A percentile compares a stretch with the other conserved stretches of the same genome.
Evolutionary conservation across 2,113 vertebrate genomes (phyloP).

Genomic region (Plecturocebus donacophilus): DNA sequence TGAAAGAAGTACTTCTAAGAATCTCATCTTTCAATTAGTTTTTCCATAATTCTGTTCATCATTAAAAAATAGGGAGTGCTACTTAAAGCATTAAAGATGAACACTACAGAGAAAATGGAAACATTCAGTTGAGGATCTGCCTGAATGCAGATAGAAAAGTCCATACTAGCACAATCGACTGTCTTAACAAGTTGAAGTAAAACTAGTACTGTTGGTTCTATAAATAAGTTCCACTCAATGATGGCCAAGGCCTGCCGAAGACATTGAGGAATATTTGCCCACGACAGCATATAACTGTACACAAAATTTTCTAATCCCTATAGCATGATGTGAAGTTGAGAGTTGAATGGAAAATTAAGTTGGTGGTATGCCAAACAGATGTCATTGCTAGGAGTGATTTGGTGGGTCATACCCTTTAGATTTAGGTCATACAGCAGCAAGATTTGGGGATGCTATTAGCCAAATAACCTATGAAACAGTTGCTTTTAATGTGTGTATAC

Average conservation of each 20-base stretch:
- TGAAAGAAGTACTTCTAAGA: conserved; percentile 49
- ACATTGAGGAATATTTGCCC: not conserved
- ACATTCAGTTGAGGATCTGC: not conserved
- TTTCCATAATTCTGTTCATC: not conserved
- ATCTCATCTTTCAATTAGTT: not conserved
- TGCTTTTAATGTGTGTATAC: conserved; percentile 15
- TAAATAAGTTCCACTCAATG: conserved; percentile 5
- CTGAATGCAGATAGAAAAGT: conserved; percentile 37
- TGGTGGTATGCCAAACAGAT: not conserved
- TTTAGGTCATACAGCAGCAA: not conserved
- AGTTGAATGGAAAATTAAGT: not conserved
- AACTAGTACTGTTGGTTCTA: conserved; percentile 4
- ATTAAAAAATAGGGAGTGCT: conserved; percentile 18
- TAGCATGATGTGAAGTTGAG: not conserved
- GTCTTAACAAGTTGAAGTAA: conserved; percentile 24
- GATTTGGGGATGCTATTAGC: conserved; percentile 9
- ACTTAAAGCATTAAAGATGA: conserved; percentile 26
- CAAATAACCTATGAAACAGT: not conserved
- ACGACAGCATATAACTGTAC: not conserved
- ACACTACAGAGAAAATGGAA: conserved; percentile 25
- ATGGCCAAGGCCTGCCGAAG: not conserved
- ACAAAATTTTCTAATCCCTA: not conserved
- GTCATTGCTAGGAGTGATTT: not conserved
- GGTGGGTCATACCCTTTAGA: not conserved
- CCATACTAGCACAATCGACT: not conserved